Evolutionary conservation across 2,113 vertebrate species (phyloP).

Genomic region (Saccopteryx bilineata): DNA sequence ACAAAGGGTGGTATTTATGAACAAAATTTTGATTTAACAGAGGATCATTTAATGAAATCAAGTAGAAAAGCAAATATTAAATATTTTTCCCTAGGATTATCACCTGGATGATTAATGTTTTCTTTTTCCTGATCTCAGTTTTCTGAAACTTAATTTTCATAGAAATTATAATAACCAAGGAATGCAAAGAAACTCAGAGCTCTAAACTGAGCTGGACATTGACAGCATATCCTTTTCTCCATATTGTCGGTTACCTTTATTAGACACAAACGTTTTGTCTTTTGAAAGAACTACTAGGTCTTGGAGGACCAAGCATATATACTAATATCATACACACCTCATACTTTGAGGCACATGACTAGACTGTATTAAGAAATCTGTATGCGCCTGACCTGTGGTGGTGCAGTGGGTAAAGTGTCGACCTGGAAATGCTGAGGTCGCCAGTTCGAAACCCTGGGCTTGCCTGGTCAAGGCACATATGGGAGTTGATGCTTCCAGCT

Average conservation of each 20-base stretch:
- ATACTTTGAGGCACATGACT: not conserved
- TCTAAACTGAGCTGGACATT: not conserved
- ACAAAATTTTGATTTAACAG: not conserved
- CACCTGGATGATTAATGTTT: not conserved
- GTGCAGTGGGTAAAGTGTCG: no score
- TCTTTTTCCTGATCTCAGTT: not conserved
- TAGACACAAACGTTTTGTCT: not conserved
- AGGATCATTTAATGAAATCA: not conserved
- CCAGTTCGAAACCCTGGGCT: no score
- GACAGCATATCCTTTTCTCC: no score
- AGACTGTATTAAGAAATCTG: not conserved
- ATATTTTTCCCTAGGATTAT: not conserved
- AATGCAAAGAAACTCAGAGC: not conserved
- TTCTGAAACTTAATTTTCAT: constrained; percentile 21
- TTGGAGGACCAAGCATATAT: not conserved
- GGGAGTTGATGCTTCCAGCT: no score
- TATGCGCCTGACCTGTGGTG: no score
- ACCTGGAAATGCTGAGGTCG: no score
- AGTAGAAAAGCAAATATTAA: not conserved
- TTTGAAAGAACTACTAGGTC: not conserved
- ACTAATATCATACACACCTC: not conserved
- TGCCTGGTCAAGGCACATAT: no score
- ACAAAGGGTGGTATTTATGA: not conserved
- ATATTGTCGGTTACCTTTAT: not conserved
- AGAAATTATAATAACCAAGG: constrained; percentile 1